Evolutionary conservation across 2,888 invertebrate species (phyloP), one percentile per base, ranked within the genome.

Genomic region (Leptopilina syphax): DNA sequence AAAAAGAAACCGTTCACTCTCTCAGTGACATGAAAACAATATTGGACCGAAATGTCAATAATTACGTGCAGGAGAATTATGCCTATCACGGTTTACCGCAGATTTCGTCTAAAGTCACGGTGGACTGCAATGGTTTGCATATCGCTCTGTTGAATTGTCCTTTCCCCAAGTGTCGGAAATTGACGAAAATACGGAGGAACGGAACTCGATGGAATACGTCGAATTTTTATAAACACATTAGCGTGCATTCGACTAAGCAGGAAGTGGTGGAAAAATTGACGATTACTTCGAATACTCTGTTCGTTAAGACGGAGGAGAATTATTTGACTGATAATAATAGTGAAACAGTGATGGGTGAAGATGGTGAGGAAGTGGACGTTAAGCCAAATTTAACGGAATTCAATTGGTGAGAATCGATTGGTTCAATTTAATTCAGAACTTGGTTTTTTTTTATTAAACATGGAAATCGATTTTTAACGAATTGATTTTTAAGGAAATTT

Each of bases 151-250:
- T 67, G 12, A 9, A 47, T 10, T 67, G 67, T 47, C 67, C 67
- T 8, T 44, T 67, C 18, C 0, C 9, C 18, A 10, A 18, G 3
- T 67, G 67, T 10, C 13, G 44, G n/a, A 67, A 67, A 18, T 67
- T 44, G 8, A 67, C 67, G 3, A 67, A 67, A 67, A 44, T 67
- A 4, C 8, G 44, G 10, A n/a, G 67, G 7, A 67, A 67, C 18
- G 44, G 18, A 7, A 67, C 44, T 4, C 44, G 67, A 67, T 67
- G 67, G 67, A 67, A 67, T 18, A 67, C 67, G 4, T 67, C 67
- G 8, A 67, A 67, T 18, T 67, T 67, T 47, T 67, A 67, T 7
- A 60, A 60, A 7, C 60, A 60, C n/a, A n/a, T 60, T n/a, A 60
- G 4, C n/a, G n/a, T 60, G 60, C 60, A 60, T 60, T 13, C 60